Base-by-base conservation (phyloP, 1,140 invertebrate species). In the Trachymyrmex cornetzi region DNA sequence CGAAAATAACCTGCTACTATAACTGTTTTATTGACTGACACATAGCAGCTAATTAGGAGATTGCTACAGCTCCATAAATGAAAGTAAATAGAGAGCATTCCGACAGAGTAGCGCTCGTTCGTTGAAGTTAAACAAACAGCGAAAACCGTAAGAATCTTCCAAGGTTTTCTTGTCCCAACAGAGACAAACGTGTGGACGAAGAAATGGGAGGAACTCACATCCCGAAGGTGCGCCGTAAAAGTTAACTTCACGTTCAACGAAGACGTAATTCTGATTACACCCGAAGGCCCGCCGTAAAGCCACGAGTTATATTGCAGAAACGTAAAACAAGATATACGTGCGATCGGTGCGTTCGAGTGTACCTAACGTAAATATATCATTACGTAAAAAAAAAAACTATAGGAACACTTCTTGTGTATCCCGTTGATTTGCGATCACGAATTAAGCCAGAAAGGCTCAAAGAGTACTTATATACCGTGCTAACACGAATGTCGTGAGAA, bases 61-160 rank as follows among this genome's bases (percentile, higher is more conserved):
- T 84, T 50, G 38, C 80, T 61, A 61, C 80, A 61, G 80, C 27
- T 63, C 69, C 24, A 61, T 84, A 74, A 84, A 84, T 30, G 24
- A 84, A 84, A 84, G 69, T 27, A 84, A 84, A 84, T 84, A 84
- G 69, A 84, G 57, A 34, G 69, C 55, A 84, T 75, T 61, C 69
- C 69, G 80, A 74, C 67, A 14, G 27, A 2, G 27, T 63, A 84
- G 38, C 80, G 69, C 19, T 9, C 44, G n/a, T 57, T 74, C 80
- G 38, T 82, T 82, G 38, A 75, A 75, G 80, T 75, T 75, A 84
- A 84, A 75, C 55, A 84, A 84, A 84, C 80, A 75, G 38, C 69
- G 44, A 84, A 84, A 75, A 84, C 14, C 38, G 53, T 74, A 84
- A 84, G 80, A 84, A 75, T 61, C 67, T 82, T 44, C n/a, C 69